These are phyloP conservation scores for Caprella mutica DNA, from an alignment of 2,888 invertebrate species.

Conservation along the genomic window DNA sequence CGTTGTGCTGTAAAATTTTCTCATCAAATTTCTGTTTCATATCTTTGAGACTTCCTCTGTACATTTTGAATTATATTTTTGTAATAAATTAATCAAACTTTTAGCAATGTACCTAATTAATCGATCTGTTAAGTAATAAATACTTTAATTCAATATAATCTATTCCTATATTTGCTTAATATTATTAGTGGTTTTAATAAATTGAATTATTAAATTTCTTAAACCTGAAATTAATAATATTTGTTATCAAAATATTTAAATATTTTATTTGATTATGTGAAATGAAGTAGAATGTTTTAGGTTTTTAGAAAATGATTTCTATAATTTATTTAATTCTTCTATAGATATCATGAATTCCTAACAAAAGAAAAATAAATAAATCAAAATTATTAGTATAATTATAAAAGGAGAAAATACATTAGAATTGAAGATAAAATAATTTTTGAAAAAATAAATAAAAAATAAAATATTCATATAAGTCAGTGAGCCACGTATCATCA, in stretches of 20 bases:
- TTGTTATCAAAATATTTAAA: not conserved
- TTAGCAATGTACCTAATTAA: not conserved
- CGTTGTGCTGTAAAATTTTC: slow-evolving; percentile 7
- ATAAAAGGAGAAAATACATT: not conserved
- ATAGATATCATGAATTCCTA: not conserved
- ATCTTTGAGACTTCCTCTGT: not conserved
- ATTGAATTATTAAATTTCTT: not conserved
- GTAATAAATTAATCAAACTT: not conserved
- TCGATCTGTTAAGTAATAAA: not conserved
- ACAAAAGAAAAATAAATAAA: not conserved
- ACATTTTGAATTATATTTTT: not conserved
- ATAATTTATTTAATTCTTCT: not conserved
- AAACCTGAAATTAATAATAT: not conserved
- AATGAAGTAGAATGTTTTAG: not conserved
- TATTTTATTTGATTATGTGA: not conserved
- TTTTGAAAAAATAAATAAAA: not conserved
- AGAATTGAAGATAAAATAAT: not conserved
- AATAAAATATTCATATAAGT: not conserved
- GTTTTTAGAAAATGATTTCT: not conserved
- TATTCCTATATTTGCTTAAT: not conserved
- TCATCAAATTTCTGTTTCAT: not conserved
- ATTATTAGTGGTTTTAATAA: not conserved
- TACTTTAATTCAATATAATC: too few relatives aligned
- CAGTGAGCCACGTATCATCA: too few relatives aligned
- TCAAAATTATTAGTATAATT: not conserved